A percentile compares a stretch with the other conserved stretches of the same genome.
These are phyloP conservation scores for Synaphobranchus kaupii DNA, from an alignment of 2,797 vertebrate genomes.

Conservation along the genomic window DNA sequence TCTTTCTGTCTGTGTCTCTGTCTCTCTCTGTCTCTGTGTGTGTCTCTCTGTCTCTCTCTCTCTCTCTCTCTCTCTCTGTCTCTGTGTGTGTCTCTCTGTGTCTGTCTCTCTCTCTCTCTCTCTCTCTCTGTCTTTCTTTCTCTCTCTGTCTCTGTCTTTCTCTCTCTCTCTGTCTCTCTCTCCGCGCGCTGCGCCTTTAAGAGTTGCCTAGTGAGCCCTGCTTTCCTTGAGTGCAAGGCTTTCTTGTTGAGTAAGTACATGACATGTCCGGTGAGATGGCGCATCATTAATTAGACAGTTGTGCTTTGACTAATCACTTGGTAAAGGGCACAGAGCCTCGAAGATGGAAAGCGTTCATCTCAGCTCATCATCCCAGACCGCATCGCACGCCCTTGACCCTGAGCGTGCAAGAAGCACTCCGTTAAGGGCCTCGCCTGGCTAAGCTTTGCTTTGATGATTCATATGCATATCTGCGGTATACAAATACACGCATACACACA, in stretches of 20 bases:
- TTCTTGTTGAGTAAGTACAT: slow-evolving; percentile 55
- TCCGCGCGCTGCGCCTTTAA: slow-evolving; percentile 29
- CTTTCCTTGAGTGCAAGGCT: slow-evolving; percentile 52
- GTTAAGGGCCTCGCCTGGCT: slow-evolving; percentile 49
- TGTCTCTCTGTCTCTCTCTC: not conserved
- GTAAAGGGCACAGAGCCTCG: slow-evolving; percentile 71
- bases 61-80: not conserved
- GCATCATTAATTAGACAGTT: slow-evolving; percentile 74
- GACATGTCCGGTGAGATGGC: slow-evolving; percentile 61
- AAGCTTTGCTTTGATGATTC: slow-evolving; percentile 56
- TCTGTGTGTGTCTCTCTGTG: too few relatives aligned
- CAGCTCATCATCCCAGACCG: slow-evolving; percentile 59
- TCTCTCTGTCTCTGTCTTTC: not conserved
- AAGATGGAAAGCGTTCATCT: slow-evolving; percentile 69
- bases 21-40: too few relatives aligned
- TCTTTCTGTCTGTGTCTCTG: too few relatives aligned
- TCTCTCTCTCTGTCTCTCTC: not conserved
- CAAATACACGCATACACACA: not conserved
- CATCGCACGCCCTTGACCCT: slow-evolving; percentile 64
- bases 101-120: too few relatives aligned
- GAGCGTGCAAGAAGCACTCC: not conserved
- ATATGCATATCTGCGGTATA: slow-evolving; percentile 44
- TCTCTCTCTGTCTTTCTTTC: slow-evolving; percentile 7
- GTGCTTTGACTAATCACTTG: slow-evolving; percentile 72
- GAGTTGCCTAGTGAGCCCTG: slow-evolving; percentile 7